These are phyloP conservation scores for Propithecus perrieri DNA, from an alignment of 2,797 vertebrate genomes.

Conservation along the genomic window DNA sequence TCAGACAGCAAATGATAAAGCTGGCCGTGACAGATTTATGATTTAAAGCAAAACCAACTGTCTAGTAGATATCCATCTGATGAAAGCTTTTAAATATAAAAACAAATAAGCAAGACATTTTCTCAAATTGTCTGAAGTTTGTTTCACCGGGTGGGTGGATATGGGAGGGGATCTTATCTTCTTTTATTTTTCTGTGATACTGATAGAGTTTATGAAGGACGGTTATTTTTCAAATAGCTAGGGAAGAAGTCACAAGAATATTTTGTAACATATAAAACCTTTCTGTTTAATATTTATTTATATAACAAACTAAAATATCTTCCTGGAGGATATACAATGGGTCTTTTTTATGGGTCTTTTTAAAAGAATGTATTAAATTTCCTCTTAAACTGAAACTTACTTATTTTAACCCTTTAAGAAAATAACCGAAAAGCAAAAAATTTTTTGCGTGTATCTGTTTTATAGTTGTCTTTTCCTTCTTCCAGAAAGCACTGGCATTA, in stretches of 20 bases:
- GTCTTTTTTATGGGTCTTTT: not conserved
- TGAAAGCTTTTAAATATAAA: slow-evolving; percentile 70
- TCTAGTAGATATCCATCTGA: slow-evolving; percentile 56
- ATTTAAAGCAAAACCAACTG: slow-evolving; percentile 63
- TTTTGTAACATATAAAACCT: not conserved
- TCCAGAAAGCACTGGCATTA: slow-evolving; percentile 31
- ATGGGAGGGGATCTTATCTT: not conserved
- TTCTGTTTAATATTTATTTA: not conserved
- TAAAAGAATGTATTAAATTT: not conserved
- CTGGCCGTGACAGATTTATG: slow-evolving; percentile 62
- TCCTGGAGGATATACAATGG: not conserved
- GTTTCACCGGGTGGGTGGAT: not conserved
- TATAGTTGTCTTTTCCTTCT: not conserved
- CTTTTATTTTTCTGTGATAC: not conserved
- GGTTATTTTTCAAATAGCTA: not conserved
- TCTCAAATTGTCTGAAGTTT: slow-evolving; percentile 51
- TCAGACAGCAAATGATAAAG: slow-evolving; percentile 73
- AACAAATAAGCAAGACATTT: slow-evolving; percentile 66
- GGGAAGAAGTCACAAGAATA: not conserved
- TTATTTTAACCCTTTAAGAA: not conserved
- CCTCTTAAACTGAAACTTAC: not conserved
- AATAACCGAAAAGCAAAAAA: not conserved
- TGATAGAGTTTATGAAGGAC: not conserved
- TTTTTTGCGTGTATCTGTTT: not conserved
- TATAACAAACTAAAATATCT: not conserved